phyloP scores from a whole-genome alignment of 2,888 invertebrate species.

The Halictus quadricinctus region DNA sequence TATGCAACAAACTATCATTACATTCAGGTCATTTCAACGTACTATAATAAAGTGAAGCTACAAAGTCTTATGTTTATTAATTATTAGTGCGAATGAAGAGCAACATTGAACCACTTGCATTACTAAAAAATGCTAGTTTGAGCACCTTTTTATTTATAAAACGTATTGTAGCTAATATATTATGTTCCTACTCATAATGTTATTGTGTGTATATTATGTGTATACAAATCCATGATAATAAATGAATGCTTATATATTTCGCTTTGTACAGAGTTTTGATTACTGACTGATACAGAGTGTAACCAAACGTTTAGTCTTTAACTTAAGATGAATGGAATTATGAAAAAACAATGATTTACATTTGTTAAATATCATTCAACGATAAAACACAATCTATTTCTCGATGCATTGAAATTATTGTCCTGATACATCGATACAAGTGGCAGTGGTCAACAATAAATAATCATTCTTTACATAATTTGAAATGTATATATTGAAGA shows the following conservation, averaged over 20 bases:
- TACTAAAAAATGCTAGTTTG: constrained; percentile 41
- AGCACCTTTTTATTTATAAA: constrained; percentile 59
- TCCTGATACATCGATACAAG: background rate
- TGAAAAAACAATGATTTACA: background rate
- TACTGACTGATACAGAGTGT: background rate
- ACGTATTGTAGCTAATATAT: constrained; percentile 62
- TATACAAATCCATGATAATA: constrained; percentile 72
- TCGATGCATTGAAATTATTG: background rate
- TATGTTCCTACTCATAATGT: constrained; percentile 70
- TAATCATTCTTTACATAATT: background rate
- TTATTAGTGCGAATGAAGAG: constrained; percentile 37
- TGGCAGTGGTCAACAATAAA: background rate
- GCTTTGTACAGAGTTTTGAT: constrained; percentile 30
- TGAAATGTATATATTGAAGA: background rate
- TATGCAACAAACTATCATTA: constrained; percentile 27
- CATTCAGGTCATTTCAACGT: constrained; percentile 30
- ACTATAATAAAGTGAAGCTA: constrained; percentile 38
- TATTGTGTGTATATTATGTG: constrained; percentile 71
- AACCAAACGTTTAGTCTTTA: background rate
- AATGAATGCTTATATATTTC: constrained; percentile 70
- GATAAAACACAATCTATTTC: constrained; percentile 16
- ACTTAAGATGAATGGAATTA: constrained; percentile 1
- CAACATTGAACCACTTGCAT: constrained; percentile 41
- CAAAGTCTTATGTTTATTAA: constrained; percentile 48
- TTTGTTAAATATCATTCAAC: constrained; percentile 1